Percentiles rank a stretch among this genome's conserved stretches.
Evolutionary conservation across 2,113 vertebrate genomes (phyloP).

Genomic region (Apus apus): DNA sequence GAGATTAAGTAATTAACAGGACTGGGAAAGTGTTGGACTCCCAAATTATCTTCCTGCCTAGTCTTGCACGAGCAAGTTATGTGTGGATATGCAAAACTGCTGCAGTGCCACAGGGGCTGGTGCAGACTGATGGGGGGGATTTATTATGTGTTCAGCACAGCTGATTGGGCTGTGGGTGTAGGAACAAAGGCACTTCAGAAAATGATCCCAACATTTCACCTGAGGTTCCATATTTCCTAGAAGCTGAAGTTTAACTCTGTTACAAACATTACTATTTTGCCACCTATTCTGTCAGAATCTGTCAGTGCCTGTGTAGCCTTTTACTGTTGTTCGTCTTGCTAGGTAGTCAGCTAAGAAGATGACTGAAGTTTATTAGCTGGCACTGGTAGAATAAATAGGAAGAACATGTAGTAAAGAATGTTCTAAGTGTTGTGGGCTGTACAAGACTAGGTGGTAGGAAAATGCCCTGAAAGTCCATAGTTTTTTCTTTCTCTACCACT

Average conservation of each 20-base stretch:
- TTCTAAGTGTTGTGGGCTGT: background rate
- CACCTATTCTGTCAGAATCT: background rate
- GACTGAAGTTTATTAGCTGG: conserved; percentile 35
- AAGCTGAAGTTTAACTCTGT: background rate
- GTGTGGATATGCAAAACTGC: background rate
- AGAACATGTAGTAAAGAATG: conserved; percentile 1
- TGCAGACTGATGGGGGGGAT: background rate
- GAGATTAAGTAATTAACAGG: background rate
- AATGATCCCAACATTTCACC: background rate
- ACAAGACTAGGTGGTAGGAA: background rate
- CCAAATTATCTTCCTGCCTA: background rate
- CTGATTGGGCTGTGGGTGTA: background rate
- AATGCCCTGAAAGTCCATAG: background rate
- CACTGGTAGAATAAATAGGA: conserved; percentile 26
- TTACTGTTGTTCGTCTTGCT: background rate
- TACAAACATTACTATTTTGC: background rate
- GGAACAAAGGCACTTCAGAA: background rate
- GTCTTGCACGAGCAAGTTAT: background rate
- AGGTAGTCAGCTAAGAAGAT: conserved; percentile 25
- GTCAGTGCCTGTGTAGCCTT: background rate
- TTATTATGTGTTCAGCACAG: background rate
- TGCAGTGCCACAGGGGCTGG: background rate
- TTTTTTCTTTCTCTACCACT: background rate
- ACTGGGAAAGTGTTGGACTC: background rate
- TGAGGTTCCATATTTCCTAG: conserved; percentile 1